A percentile compares a stretch with the other conserved stretches of the same genome.
These are phyloP conservation scores for Corbicula japonica DNA, from an alignment of 2,888 invertebrate genomes.

Conservation along the genomic window DNA sequence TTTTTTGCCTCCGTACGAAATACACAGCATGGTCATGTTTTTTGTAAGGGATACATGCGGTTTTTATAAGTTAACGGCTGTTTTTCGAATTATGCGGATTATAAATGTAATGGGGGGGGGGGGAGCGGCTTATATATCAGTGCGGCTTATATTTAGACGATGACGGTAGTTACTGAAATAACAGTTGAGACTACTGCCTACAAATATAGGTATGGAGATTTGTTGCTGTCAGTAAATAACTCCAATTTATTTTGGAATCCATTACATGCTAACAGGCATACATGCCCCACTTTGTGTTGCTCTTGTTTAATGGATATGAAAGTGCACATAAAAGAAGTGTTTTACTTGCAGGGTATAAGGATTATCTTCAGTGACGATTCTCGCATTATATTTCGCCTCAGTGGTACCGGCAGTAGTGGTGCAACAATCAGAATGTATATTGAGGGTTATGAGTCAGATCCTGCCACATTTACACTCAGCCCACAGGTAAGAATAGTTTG, in stretches of 20 bases:
- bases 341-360: conserved; percentile 92
- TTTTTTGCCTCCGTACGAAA: too few relatives aligned
- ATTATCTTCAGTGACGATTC: conserved; percentile 98
- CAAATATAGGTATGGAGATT: too few relatives aligned
- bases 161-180: too few relatives aligned
- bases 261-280: neutral
- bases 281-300: neutral
- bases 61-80: too few relatives aligned
- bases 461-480: conserved; percentile 87
- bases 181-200: too few relatives aligned
- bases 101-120: too few relatives aligned
- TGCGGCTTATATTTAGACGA: too few relatives aligned
- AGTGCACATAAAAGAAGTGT: neutral
- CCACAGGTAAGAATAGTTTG: conserved; percentile 88
- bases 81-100: too few relatives aligned
- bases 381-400: conserved; percentile 96
- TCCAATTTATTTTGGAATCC: neutral
- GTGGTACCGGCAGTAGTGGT: conserved; percentile 99
- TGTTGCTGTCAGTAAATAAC: neutral
- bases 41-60: too few relatives aligned
- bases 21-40: too few relatives aligned
- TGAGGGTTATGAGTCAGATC: conserved; percentile 93
- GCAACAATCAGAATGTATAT: conserved; percentile 98
- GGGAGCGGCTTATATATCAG: too few relatives aligned
- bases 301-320: too few relatives aligned